Evolutionary conservation across 2,797 vertebrate genomes (phyloP), one percentile per base, ranked within the genome.

Genomic region (Spinibarbus caldwelli): DNA sequence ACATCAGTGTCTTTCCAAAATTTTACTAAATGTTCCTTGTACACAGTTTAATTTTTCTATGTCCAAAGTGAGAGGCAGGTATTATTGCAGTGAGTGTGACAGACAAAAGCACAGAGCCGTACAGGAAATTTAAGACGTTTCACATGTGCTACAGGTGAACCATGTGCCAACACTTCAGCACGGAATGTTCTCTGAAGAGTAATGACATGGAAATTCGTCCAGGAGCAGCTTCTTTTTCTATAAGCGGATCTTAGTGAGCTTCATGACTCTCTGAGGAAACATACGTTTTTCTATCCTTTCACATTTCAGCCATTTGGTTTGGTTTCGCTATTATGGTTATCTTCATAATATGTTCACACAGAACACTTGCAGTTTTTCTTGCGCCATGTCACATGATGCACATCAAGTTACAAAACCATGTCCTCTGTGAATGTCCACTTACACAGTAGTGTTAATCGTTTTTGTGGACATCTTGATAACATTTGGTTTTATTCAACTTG

Each of bases 131-230:
- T 57, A 67, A 75, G 70, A 75, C 1, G 0, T 84, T 80, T 78
- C 52, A 19, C 59, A n/a, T 68, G 36, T 79, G 26, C 86, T 85
- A 70, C 83, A 86, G 89, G 83, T 88, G 54, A 77, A 23, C 38
- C 43, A 23, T 68, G 62, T 71, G 83, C 78, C 87, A 83, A 71
- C 10, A 23, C 75, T 84, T 41, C 34, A 76, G 75, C n/a, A n/a
- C n/a, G n/a, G n/a, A n/a, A n/a, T n/a, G n/a, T n/a, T n/a, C n/a
- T n/a, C n/a, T n/a, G n/a, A n/a, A n/a, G n/a, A n/a, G n/a, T n/a
- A n/a, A n/a, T n/a, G n/a, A 64, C 36, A 34, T 73, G 62, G 26
- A 78, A 78, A 43, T 49, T 57, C 2, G 5, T 85, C 36, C 52
- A 62, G 45, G 52, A 59, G 47, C 4, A 26, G 59, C 59, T n/a